Evolutionary conservation across 2,113 vertebrate species (phyloP), one percentile per base, ranked within the genome.

Genomic region (Patagioenas fasciata): DNA sequence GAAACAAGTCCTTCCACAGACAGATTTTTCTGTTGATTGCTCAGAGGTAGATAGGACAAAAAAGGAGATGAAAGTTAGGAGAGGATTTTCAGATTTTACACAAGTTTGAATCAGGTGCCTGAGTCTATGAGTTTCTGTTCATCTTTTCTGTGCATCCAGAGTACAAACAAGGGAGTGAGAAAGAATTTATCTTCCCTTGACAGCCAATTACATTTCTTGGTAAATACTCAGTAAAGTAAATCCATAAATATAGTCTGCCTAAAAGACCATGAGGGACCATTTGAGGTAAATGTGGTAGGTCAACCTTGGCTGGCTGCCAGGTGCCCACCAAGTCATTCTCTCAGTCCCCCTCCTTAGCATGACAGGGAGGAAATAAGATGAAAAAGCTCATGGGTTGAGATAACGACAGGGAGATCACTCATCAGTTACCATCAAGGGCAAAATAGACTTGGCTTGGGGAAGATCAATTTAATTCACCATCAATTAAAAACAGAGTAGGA

Each of bases 401-500:
- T 31, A 72, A 50, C 53, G 66, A 67, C 20, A 40, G 23, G 16
- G 34, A 73, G 29, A 78, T 70, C 18, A 31, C 32, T 84, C 4
- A 0, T 10, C 21, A 58, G 2, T 51, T 84, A 42, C 16, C 4
- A 20, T 53, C 19, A 65, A 0, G 0, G 29, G 50, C 54, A 91
- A 80, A 91, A 50, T 6, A 47, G 16, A 57, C 29, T 47, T 69
- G 32, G 38, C 16, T 89, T 48, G 34, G 32, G 23, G 29, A 91
- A 77, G 48, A 73, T 25, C 47, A 65, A 77, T 80, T 86, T 72
- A 82, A 75, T 72, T 73, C 2, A 38, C 15, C 56, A 29, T 3
- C 64, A 73, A 32, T 36, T 77, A 60, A 89, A 91, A 73, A 60
- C 6, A 48, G 54, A 31, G 3, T 18, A 36, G n/a, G 10, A 69